phyloP scores from a whole-genome alignment of 1,140 invertebrate genomes.

The Vollenhovia emeryi region DNA sequence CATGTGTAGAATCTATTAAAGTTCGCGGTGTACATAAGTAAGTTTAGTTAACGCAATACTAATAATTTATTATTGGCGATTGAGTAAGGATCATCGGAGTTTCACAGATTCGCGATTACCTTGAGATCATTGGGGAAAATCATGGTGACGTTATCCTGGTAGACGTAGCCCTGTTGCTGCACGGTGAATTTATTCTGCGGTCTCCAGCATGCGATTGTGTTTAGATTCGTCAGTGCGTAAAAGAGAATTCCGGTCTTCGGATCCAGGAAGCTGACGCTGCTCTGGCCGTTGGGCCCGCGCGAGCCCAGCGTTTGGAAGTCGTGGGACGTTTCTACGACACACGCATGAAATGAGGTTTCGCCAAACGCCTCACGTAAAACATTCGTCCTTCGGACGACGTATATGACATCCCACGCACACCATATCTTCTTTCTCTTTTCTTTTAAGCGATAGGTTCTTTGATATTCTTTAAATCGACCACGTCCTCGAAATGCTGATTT shows the following conservation, averaged over 20 bases:
- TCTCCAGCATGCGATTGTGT: conserved; percentile 92
- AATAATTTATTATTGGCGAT: neutral
- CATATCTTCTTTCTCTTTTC: neutral
- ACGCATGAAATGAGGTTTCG: neutral
- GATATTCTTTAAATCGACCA: neutral
- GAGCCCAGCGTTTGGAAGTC: conserved; percentile 90
- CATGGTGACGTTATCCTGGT: conserved; percentile 90
- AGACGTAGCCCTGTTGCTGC: conserved; percentile 89
- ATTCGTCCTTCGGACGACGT: neutral
- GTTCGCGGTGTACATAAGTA: neutral
- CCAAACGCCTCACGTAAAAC: neutral
- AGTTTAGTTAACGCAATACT: neutral
- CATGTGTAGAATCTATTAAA: neutral
- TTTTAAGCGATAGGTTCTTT: neutral
- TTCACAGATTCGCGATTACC: conserved; percentile 79
- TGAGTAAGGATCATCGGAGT: neutral
- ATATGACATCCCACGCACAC: neutral
- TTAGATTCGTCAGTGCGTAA: conserved; percentile 91
- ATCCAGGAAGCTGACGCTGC: conserved; percentile 90
- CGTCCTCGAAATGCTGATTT: neutral
- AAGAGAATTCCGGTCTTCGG: conserved; percentile 90
- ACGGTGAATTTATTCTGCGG: conserved; percentile 88
- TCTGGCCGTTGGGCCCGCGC: conserved; percentile 90
- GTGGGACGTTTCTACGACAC: conserved; percentile 85
- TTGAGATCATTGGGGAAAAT: conserved; percentile 92